Conservation (phyloP, 2,113 vertebrate species). For the Telmatochromis sp. region DNA sequence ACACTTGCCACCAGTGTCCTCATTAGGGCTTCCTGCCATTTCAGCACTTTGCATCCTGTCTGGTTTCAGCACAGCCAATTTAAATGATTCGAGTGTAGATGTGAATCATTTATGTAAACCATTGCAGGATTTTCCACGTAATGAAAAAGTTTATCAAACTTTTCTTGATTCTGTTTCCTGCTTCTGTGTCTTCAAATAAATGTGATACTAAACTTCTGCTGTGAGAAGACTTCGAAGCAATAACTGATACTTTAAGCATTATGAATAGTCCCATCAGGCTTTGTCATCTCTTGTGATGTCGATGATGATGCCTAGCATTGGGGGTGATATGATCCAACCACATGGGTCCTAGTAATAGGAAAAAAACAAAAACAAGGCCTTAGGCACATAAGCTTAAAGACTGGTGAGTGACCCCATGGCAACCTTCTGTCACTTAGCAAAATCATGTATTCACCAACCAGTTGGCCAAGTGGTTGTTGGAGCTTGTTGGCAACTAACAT, state of each 20-base stretch:
- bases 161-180: background rate
- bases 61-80: constrained; percentile 25
- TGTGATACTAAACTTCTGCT: background rate
- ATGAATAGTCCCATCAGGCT: background rate
- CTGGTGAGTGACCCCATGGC: background rate
- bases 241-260: background rate
- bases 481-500: background rate
- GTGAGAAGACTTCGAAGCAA: background rate
- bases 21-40: constrained; percentile 40
- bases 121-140: background rate
- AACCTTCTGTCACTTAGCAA: background rate
- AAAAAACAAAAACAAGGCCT: background rate
- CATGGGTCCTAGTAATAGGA: background rate
- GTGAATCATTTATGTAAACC: constrained; percentile 18
- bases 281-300: background rate
- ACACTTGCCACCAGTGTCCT: constrained; percentile 33
- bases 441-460: background rate
- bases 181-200: background rate
- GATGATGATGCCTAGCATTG: background rate
- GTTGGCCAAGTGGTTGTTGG: background rate
- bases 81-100: constrained; percentile 33
- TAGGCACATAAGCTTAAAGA: background rate
- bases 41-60: constrained; percentile 35
- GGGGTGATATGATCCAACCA: background rate
- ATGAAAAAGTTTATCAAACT: background rate